A percentile compares a stretch with the other conserved stretches of the same genome.
Evolutionary conservation across 2,888 invertebrate species (phyloP).

Genomic region (Mycalesis mineus): DNA sequence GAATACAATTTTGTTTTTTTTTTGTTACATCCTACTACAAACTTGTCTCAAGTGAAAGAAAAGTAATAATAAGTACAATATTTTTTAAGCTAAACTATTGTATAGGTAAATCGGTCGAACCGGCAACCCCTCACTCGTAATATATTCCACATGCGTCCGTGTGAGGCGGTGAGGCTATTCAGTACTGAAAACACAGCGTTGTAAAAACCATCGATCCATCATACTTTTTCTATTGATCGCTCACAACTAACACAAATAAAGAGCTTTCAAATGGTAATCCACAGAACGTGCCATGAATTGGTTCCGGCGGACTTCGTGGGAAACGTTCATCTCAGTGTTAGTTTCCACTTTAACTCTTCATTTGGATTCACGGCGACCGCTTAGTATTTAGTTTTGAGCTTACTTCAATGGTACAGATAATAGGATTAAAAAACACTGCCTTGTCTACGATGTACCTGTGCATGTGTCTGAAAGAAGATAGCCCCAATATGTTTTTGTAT

Average conservation of each 20-base stretch:
- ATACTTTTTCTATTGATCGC: constrained; percentile 71
- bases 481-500: no score
- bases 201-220: constrained; percentile 64
- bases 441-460: no score
- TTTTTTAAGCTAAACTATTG: neutral
- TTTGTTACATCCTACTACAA: no score
- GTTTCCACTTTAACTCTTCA: constrained; percentile 3
- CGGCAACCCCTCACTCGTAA: constrained; percentile 38
- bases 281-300: constrained; percentile 67
- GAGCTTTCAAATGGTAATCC: constrained; percentile 74
- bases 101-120: neutral
- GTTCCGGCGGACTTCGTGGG: constrained; percentile 67
- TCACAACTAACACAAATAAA: constrained; percentile 70
- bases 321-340: constrained; percentile 40
- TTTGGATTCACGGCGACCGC: neutral
- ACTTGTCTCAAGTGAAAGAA: no score
- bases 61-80: no score
- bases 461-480: no score
- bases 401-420: neutral
- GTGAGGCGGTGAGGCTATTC: constrained; percentile 64
- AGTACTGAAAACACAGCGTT: constrained; percentile 73
- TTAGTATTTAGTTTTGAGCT: neutral
- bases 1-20: no score
- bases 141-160: constrained; percentile 67
- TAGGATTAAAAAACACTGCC: neutral